Conservation (phyloP, 2,113 vertebrate genomes). For the Arothron firmamentum region DNA sequence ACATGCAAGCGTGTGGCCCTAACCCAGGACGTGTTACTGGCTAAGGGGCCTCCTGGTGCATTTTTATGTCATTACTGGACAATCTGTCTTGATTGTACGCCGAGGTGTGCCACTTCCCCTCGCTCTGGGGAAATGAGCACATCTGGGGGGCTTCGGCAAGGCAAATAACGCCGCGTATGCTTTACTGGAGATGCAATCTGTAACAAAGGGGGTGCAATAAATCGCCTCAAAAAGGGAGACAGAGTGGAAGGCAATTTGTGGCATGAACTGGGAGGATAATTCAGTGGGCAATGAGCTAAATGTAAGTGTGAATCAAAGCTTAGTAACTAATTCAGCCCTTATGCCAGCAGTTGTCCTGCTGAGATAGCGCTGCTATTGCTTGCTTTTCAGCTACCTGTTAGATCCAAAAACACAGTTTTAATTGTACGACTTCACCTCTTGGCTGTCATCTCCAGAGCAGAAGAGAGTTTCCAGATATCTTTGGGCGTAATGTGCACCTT, state of each 20-base stretch:
- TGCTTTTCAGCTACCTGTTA: slow-evolving; percentile 33
- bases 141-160: slow-evolving; percentile 40
- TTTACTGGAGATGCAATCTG: slow-evolving; percentile 46
- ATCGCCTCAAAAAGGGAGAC: slow-evolving; percentile 43
- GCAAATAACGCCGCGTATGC: slow-evolving; percentile 55
- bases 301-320: slow-evolving; percentile 41
- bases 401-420: too few relatives aligned
- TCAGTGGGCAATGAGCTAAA: slow-evolving; percentile 52
- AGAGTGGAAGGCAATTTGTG: slow-evolving; percentile 41
- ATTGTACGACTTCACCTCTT: too few relatives aligned
- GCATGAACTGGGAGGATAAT: slow-evolving; percentile 48
- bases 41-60: slow-evolving; percentile 29
- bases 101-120: slow-evolving; percentile 31
- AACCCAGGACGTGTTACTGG: slow-evolving; percentile 27
- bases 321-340: slow-evolving; percentile 44
- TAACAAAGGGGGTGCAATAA: slow-evolving; percentile 22
- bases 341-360: slow-evolving; percentile 19
- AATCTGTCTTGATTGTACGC: slow-evolving; percentile 48
- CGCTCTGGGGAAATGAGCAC: slow-evolving; percentile 48
- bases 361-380: slow-evolving; percentile 35
- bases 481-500: too few relatives aligned
- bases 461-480: too few relatives aligned
- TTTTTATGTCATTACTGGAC: slow-evolving; percentile 61
- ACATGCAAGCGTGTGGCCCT: slow-evolving; percentile 38
- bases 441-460: too few relatives aligned